These are phyloP conservation scores for Anastrepha ludens DNA, from an alignment of 1,140 invertebrate genomes.

Conservation along the genomic window DNA sequence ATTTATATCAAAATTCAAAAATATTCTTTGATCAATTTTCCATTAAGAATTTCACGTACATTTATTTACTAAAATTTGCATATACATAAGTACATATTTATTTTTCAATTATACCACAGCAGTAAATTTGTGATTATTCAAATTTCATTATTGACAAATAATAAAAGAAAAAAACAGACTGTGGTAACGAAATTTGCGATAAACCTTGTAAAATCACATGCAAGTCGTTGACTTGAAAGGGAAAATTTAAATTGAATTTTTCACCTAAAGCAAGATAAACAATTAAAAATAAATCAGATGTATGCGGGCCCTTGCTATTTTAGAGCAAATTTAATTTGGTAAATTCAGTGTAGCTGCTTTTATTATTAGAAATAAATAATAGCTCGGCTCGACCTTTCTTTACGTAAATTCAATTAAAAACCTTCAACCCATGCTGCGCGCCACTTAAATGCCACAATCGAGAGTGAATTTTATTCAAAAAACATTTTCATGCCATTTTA, in stretches of 20 bases:
- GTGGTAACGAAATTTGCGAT: neutral
- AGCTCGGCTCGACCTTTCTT: neutral
- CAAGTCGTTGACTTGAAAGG: conserved; percentile 12
- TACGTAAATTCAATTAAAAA: conserved; percentile 44
- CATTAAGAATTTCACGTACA: no score
- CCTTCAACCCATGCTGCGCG: neutral
- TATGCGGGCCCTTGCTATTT: neutral
- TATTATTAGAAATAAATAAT: conserved; percentile 21
- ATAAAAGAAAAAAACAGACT: no score
- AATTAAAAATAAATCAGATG: neutral
- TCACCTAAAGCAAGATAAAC: neutral
- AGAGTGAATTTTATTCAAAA: conserved; percentile 41
- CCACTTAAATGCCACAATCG: conserved; percentile 7
- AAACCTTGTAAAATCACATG: neutral
- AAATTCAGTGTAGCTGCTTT: neutral
- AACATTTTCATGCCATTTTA: conserved; percentile 24
- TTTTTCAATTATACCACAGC: no score
- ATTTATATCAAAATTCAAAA: no score
- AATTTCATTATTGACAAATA: no score
- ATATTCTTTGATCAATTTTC: no score
- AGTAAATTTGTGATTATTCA: no score
- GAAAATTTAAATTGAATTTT: conserved; percentile 9
- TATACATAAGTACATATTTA: no score
- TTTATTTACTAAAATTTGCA: no score
- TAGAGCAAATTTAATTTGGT: conserved; percentile 11